Percentiles rank a stretch among this genome's conserved stretches.
These are phyloP conservation scores for Thysanoteuthis rhombus DNA, from an alignment of 2,888 invertebrate genomes.

Conservation along the genomic window DNA sequence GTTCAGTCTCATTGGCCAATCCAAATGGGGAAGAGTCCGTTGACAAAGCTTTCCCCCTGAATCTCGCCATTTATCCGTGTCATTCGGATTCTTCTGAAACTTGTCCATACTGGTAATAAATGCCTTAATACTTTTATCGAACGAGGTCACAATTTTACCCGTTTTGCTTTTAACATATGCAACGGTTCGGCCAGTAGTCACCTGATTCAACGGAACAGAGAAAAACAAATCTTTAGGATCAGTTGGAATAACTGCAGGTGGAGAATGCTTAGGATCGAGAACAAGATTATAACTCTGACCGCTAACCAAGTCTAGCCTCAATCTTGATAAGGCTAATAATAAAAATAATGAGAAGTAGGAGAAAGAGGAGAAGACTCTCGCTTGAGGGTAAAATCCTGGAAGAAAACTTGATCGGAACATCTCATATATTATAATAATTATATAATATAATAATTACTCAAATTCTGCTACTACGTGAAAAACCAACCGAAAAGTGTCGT, in stretches of 20 bases:
- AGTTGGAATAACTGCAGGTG: conserved; percentile 32
- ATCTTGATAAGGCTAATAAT: too few species aligned
- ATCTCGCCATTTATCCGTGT: conserved; percentile 29
- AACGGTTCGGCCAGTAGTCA: conserved; percentile 31
- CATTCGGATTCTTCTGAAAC: background rate
- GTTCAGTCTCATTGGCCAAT: conserved; percentile 32
- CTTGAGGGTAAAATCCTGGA: too few species aligned
- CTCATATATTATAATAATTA: too few species aligned
- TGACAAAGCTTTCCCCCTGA: conserved; percentile 35
- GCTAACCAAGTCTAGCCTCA: background rate
- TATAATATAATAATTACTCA: too few species aligned
- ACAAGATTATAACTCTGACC: background rate
- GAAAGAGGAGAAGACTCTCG: too few species aligned
- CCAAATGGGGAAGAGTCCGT: conserved; percentile 28
- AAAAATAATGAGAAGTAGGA: too few species aligned
- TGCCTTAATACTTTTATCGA: background rate
- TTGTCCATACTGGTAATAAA: background rate
- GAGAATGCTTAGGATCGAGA: background rate
- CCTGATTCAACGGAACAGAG: conserved; percentile 35
- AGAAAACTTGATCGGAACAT: too few species aligned
- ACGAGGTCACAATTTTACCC: conserved; percentile 16
- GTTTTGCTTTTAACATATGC: conserved; percentile 15
- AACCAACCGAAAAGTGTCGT: too few species aligned
- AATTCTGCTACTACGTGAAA: too few species aligned
- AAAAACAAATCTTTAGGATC: conserved; percentile 22